A percentile compares a stretch with the other conserved stretches of the same genome.
phyloP scores from a whole-genome alignment of 2,797 vertebrate species.

The Hippocampus kuda region DNA sequence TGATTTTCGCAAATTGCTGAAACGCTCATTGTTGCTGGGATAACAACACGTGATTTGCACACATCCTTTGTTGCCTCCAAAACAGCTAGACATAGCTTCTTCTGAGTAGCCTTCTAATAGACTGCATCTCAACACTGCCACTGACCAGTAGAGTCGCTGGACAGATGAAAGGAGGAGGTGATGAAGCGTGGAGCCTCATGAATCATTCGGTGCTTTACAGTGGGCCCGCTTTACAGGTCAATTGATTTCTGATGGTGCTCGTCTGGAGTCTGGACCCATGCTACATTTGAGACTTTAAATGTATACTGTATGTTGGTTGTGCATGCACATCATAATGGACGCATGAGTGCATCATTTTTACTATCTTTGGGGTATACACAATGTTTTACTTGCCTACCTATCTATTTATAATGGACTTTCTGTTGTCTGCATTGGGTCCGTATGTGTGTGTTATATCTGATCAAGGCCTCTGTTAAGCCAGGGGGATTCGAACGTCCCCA shows the following conservation, averaged over 20 bases:
- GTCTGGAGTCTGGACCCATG: constrained; percentile 34
- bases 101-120: constrained; percentile 1
- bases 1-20: background rate
- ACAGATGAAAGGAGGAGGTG: constrained; percentile 38
- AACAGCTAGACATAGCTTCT: background rate
- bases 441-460: constrained; percentile 37
- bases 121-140: constrained; percentile 30
- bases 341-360: background rate
- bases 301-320: constrained; percentile 6
- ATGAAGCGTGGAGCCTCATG: constrained; percentile 39
- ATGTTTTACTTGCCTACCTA: background rate
- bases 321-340: background rate
- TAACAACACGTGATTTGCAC: background rate
- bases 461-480: constrained; percentile 35
- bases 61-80: background rate
- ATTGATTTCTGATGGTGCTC: constrained; percentile 42
- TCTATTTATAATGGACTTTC: background rate
- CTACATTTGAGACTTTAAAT: constrained; percentile 16
- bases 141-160: constrained; percentile 38
- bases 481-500: constrained; percentile 44
- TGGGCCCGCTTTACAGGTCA: constrained; percentile 38
- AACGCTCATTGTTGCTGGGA: background rate
- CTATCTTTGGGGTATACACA: background rate
- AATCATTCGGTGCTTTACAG: constrained; percentile 38
- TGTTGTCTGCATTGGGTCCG: background rate